A percentile compares a stretch with the other conserved stretches of the same genome.
Evolutionary conservation across 2,888 invertebrate genomes (phyloP).

Genomic region (Lamproptera curius): DNA sequence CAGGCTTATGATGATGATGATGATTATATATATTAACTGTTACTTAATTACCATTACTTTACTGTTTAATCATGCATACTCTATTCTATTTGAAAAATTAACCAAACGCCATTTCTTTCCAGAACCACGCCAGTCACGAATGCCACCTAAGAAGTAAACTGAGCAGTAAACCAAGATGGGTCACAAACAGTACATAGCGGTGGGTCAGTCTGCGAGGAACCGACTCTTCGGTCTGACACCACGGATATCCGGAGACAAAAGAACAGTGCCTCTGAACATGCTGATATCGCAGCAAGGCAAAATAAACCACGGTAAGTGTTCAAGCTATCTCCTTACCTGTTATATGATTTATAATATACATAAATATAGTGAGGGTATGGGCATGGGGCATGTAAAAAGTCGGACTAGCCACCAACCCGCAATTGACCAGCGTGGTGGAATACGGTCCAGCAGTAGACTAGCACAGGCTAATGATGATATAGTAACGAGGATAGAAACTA

Average conservation of each 20-base stretch:
- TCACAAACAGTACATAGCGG: slow-evolving; percentile 87
- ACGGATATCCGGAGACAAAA: slow-evolving; percentile 51
- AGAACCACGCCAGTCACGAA: slow-evolving; percentile 4
- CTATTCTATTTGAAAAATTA: no score
- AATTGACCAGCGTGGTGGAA: no score
- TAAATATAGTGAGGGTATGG: not conserved
- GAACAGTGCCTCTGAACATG: slow-evolving; percentile 84
- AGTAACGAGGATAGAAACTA: not conserved
- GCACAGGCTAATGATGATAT: not conserved
- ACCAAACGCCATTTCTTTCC: not conserved
- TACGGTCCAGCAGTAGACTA: no score
- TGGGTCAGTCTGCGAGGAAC: slow-evolving; percentile 85
- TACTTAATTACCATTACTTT: no score
- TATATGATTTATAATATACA: not conserved
- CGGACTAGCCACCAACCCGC: no score
- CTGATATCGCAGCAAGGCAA: slow-evolving; percentile 88
- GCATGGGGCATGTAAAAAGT: no score
- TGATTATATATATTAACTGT: no score
- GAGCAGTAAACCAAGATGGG: slow-evolving; percentile 70
- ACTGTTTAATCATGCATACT: no score
- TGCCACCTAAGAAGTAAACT: not conserved
- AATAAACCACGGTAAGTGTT: slow-evolving; percentile 87
- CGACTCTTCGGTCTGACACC: slow-evolving; percentile 83
- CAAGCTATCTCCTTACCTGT: not conserved
- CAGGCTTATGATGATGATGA: no score